phyloP scores from a whole-genome alignment of 1,140 invertebrate species.

The Drosophila subobscura region DNA sequence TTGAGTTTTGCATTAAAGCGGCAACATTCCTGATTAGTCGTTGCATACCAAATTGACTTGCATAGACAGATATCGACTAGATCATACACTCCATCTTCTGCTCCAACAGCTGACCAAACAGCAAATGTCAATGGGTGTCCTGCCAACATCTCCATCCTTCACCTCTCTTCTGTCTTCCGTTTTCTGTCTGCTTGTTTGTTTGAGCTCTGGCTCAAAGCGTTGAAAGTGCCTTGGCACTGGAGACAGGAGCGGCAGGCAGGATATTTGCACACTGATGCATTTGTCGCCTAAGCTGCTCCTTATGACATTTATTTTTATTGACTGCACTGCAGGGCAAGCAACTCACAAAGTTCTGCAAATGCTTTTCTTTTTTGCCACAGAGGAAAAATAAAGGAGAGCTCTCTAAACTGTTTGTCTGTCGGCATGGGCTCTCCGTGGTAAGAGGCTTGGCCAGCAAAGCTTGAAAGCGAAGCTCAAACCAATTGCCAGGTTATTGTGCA shows the following conservation, averaged over 20 bases:
- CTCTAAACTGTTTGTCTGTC: conserved; percentile 52
- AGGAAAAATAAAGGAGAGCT: conserved; percentile 9
- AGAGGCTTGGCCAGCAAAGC: conserved; percentile 59
- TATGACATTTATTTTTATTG: conserved; percentile 82
- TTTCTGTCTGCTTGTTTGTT: conserved; percentile 39
- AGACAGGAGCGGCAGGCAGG: conserved; percentile 18
- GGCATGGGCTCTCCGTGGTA: conserved; percentile 19
- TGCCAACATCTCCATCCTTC: not conserved
- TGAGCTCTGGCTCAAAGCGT: conserved; percentile 48
- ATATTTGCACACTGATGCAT: conserved; percentile 63
- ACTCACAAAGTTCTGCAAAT: conserved; percentile 18
- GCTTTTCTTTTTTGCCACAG: conserved; percentile 5
- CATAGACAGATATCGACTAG: not conserved
- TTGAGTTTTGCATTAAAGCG: conserved; percentile 64
- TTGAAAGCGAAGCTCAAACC: conserved; percentile 42
- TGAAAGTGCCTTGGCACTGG: not conserved
- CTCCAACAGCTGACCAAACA: conserved; percentile 48
- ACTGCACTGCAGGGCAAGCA: conserved; percentile 42
- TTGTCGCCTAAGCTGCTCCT: conserved; percentile 71
- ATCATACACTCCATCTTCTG: conserved; percentile 4
- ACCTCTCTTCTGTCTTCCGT: not conserved
- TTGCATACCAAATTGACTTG: conserved; percentile 40
- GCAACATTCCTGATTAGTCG: conserved; percentile 56
- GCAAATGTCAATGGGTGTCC: conserved; percentile 30
- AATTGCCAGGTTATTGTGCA: conserved; percentile 29